Percentiles rank a stretch among this genome's conserved stretches.
These are phyloP conservation scores for Amblyopsis rosae DNA, from an alignment of 2,113 vertebrate species.

Conservation along the genomic window DNA sequence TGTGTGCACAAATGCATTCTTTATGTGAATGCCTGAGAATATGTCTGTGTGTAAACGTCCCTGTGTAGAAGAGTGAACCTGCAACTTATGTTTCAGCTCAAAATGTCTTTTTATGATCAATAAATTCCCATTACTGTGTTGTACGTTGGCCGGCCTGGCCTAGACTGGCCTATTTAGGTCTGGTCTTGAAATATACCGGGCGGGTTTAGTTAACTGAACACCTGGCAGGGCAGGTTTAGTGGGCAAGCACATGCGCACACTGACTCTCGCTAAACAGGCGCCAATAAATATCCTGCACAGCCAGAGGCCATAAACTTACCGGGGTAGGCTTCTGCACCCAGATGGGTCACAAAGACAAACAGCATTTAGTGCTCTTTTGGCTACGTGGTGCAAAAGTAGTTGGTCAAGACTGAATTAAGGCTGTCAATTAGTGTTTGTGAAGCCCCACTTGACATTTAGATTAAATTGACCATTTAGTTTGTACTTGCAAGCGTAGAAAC, in stretches of 20 bases:
- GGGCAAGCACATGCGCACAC: constrained; percentile 15
- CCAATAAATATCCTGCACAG: constrained; percentile 77
- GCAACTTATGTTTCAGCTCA: not conserved
- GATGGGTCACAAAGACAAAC: constrained; percentile 61
- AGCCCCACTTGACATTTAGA: constrained; percentile 24
- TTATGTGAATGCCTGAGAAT: constrained; percentile 12
- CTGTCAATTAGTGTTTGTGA: constrained; percentile 31
- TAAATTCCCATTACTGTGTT: constrained; percentile 22
- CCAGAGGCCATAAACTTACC: constrained; percentile 71
- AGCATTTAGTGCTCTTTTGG: constrained; percentile 70
- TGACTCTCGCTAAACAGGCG: constrained; percentile 59
- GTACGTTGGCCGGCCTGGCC: constrained; percentile 21
- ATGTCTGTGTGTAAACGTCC: constrained; percentile 11
- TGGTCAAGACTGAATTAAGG: constrained; percentile 55
- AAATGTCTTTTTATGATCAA: constrained; percentile 13
- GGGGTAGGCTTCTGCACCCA: constrained; percentile 60
- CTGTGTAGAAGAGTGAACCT: not conserved
- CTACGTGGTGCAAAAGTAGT: constrained; percentile 48
- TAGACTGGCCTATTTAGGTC: constrained; percentile 19
- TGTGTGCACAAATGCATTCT: not conserved
- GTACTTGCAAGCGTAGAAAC: not conserved
- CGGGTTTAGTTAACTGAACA: constrained; percentile 56
- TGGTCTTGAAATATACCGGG: constrained; percentile 34
- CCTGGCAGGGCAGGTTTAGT: constrained; percentile 55
- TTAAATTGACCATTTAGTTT: constrained; percentile 16